phyloP scores from a whole-genome alignment of 2,113 vertebrate genomes.

The Corythornis madagascariensis region DNA sequence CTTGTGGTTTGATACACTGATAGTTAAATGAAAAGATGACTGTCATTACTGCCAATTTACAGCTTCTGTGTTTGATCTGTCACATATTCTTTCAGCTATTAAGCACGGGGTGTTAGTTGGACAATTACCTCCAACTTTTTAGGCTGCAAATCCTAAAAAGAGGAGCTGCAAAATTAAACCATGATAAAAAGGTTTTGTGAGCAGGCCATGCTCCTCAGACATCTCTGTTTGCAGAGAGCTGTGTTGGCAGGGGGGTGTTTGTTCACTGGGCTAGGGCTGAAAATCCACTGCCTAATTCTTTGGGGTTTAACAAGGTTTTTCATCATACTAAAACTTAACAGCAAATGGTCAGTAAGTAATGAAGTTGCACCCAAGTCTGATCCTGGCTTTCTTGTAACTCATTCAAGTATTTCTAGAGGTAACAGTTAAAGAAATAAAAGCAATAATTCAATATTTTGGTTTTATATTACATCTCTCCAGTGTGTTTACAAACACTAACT shows the following conservation, averaged over 20 bases:
- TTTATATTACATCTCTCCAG: neutral
- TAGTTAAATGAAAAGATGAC: slow-evolving; percentile 43
- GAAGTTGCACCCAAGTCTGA: neutral
- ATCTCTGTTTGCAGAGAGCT: slow-evolving; percentile 5
- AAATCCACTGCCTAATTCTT: neutral
- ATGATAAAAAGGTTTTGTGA: neutral
- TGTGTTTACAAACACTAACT: neutral
- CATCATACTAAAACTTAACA: neutral
- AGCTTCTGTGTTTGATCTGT: slow-evolving; percentile 46
- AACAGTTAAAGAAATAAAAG: neutral
- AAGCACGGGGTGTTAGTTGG: slow-evolving; percentile 22
- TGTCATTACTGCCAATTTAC: slow-evolving; percentile 54
- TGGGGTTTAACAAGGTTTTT: neutral
- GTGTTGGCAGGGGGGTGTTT: neutral
- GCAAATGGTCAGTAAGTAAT: neutral
- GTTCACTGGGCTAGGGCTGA: neutral
- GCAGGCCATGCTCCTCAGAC: neutral
- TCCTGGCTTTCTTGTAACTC: neutral
- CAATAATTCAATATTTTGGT: neutral
- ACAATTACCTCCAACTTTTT: slow-evolving; percentile 28
- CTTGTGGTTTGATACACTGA: slow-evolving; percentile 53
- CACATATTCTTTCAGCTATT: slow-evolving; percentile 1
- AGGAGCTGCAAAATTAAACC: neutral
- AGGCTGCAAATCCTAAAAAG: slow-evolving; percentile 15
- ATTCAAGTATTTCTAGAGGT: neutral